A percentile compares a stretch with the other conserved stretches of the same genome.
Evolutionary conservation across 2,888 invertebrate species (phyloP).

Genomic region (Drosophila niveifrons): DNA sequence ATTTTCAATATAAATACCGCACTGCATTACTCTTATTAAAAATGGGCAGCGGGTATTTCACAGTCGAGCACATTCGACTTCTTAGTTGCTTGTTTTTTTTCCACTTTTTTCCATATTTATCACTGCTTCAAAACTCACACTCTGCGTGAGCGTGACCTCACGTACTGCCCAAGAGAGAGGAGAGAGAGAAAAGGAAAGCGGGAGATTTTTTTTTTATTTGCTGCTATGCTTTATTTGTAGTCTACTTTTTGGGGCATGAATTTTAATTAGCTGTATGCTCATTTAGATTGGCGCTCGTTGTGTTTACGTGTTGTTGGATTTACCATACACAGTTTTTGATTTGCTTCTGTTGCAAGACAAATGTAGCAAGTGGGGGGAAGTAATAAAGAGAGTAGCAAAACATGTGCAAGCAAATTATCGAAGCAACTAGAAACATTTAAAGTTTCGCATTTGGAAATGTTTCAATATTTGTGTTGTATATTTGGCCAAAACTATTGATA

Average conservation of each 20-base stretch:
- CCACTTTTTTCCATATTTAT: conserved; percentile 24
- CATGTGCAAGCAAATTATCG: not conserved
- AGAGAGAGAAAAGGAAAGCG: not conserved
- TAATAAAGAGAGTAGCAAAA: too few relatives aligned
- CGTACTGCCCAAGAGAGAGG: conserved; percentile 20
- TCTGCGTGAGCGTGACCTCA: conserved; percentile 48
- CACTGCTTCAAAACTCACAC: conserved; percentile 7
- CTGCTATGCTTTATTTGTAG: conserved; percentile 18
- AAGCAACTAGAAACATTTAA: not conserved
- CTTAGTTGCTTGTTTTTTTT: not conserved
- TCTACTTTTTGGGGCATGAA: conserved; percentile 30
- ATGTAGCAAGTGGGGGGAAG: too few relatives aligned
- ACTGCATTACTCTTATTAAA: too few relatives aligned
- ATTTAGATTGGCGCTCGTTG: conserved; percentile 33
- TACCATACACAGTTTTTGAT: conserved; percentile 19
- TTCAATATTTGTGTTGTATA: too few relatives aligned
- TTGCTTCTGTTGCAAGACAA: conserved; percentile 4
- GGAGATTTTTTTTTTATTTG: conserved; percentile 24
- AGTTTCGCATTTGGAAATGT: not conserved
- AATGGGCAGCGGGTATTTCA: too few relatives aligned
- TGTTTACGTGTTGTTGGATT: conserved; percentile 31
- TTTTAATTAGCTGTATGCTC: conserved; percentile 52
- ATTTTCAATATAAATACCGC: too few relatives aligned
- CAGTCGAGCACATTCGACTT: not conserved
- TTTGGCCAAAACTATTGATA: not conserved